Conservation (phyloP, 2,113 vertebrate species). For the Halcyon senegalensis region DNA sequence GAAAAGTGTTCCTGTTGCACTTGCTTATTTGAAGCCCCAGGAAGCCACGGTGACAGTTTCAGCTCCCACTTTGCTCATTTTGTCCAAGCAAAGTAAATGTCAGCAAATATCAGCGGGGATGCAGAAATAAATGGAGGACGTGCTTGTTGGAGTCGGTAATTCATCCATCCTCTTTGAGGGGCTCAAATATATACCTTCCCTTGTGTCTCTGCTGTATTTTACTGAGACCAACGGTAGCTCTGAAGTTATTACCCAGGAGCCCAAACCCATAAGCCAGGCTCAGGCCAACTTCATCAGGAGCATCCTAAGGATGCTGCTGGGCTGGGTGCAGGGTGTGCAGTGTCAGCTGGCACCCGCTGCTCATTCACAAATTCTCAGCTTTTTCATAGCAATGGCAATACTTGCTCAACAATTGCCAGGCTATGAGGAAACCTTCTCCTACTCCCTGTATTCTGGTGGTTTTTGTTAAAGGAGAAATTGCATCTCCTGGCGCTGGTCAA, state of each 20-base stretch:
- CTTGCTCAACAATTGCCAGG: slow-evolving; percentile 70
- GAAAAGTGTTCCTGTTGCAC: background rate
- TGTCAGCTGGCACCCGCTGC: background rate
- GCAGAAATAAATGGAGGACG: background rate
- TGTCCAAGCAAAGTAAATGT: background rate
- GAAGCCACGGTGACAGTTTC: background rate
- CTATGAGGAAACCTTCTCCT: slow-evolving; percentile 41
- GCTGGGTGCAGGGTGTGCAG: background rate
- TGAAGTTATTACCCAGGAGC: background rate
- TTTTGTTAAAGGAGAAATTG: slow-evolving; percentile 49
- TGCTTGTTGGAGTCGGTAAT: background rate
- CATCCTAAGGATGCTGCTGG: background rate
- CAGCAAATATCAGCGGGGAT: background rate
- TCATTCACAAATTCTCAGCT: slow-evolving; percentile 72
- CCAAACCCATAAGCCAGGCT: background rate
- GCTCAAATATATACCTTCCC: background rate
- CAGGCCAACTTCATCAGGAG: background rate
- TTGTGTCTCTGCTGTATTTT: background rate
- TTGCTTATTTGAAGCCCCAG: background rate
- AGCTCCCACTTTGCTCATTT: background rate
- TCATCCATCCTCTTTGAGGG: background rate
- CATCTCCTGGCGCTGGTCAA: slow-evolving; percentile 19
- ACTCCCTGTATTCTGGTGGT: slow-evolving; percentile 6
- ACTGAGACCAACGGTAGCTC: background rate
- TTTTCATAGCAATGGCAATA: slow-evolving; percentile 14